Conservation (phyloP, 1,140 invertebrate genomes). For the Branchinecta lynchi region DNA sequence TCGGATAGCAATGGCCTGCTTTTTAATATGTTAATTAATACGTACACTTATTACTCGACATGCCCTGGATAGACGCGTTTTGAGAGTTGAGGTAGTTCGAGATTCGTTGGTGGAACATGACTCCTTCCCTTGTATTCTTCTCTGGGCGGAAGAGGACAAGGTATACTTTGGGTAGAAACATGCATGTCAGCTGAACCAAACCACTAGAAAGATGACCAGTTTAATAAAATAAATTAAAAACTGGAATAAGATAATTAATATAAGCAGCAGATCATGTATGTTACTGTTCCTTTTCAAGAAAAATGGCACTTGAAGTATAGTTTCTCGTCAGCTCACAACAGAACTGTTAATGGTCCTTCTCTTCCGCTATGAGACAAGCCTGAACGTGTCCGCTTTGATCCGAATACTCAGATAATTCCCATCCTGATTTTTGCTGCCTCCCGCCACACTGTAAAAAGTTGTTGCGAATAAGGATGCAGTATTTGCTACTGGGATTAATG, state of each 20-base stretch:
- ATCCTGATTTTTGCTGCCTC: too few species aligned
- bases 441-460: too few species aligned
- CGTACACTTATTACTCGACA: not conserved
- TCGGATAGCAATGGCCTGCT: too few species aligned
- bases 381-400: too few species aligned
- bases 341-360: not conserved
- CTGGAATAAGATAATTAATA: constrained; percentile 19
- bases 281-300: not conserved
- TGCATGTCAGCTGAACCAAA: constrained; percentile 37
- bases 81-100: constrained; percentile 24
- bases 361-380: not conserved
- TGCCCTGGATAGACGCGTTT: not conserved
- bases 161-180: constrained; percentile 46
- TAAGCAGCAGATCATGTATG: not conserved
- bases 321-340: not conserved
- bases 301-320: too few species aligned
- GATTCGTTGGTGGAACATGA: constrained; percentile 35
- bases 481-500: too few species aligned
- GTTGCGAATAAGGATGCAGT: too few species aligned
- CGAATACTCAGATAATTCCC: too few species aligned
- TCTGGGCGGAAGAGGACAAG: constrained; percentile 48
- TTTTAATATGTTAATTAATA: too few species aligned
- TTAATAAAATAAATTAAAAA: constrained; percentile 28
- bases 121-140: constrained; percentile 46
- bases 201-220: constrained; percentile 27